These are phyloP conservation scores for Alligator mississippiensis DNA, from an alignment of 2,113 vertebrate species.

Conservation along the genomic window DNA sequence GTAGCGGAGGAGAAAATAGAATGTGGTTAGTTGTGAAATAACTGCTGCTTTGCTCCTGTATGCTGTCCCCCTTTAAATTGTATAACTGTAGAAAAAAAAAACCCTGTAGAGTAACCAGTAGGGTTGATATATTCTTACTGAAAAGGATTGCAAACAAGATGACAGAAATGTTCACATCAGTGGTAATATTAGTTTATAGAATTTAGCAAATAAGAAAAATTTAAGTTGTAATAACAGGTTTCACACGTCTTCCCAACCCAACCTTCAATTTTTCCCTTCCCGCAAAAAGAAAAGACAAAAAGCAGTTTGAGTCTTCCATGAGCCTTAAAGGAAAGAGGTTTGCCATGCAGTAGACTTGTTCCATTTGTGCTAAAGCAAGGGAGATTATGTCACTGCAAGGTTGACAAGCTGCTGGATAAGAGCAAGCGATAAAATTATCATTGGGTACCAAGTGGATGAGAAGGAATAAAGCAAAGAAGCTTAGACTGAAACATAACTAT, in stretches of 20 bases:
- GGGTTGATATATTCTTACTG: not conserved
- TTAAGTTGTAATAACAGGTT: not conserved
- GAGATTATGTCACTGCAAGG: not conserved
- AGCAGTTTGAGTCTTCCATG: conserved; percentile 9
- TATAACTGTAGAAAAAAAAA: not conserved
- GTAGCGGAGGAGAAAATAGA: conserved; percentile 24
- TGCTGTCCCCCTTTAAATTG: not conserved
- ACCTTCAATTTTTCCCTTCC: not conserved
- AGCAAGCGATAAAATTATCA: conserved; percentile 11
- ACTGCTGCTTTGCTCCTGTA: not conserved
- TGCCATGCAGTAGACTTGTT: conserved; percentile 43
- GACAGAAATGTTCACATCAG: not conserved
- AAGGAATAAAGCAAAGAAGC: conserved; percentile 17
- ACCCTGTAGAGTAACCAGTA: not conserved
- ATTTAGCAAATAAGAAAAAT: not conserved
- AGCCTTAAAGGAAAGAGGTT: conserved; percentile 37
- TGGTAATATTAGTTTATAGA: conserved; percentile 7
- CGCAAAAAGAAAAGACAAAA: not conserved
- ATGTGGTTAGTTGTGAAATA: conserved; percentile 12
- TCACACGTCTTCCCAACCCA: fast-evolving
- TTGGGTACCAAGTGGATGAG: conserved; percentile 17
- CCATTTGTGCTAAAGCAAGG: conserved; percentile 35
- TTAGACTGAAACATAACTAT: conserved; percentile 21
- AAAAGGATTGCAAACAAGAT: not conserved
- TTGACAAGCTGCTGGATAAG: conserved; percentile 34